A percentile compares a stretch with the other conserved stretches of the same genome.
phyloP scores from a whole-genome alignment of 2,797 vertebrate species.

The Potorous gilbertii region DNA sequence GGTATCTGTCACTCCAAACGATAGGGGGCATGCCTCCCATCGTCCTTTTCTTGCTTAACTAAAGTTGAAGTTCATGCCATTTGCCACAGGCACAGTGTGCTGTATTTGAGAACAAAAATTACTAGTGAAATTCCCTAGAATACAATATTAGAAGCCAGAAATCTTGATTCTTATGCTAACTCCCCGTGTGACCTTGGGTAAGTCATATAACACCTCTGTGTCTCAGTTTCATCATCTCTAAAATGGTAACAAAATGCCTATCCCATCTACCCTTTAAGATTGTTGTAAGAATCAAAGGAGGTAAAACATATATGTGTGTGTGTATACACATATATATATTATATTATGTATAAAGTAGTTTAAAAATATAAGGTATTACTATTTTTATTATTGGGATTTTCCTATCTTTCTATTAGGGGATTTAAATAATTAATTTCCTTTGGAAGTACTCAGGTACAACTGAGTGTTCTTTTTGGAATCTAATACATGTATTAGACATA shows the following conservation, averaged over 20 bases:
- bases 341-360: neutral
- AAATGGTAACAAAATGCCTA: conserved; percentile 34
- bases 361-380: neutral
- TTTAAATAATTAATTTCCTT: neutral
- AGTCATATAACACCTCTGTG: neutral
- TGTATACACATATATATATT: too few species aligned
- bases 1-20: neutral
- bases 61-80: neutral
- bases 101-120: neutral
- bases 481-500: too few species aligned
- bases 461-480: neutral
- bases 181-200: neutral
- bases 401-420: neutral
- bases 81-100: neutral
- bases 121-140: neutral
- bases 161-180: neutral
- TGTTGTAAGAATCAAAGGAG: neutral
- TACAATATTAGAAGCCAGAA: neutral
- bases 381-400: neutral
- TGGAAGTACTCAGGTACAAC: neutral
- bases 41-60: neutral
- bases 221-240: neutral
- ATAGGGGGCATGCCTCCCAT: neutral
- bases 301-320: neutral
- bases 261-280: neutral